Evolutionary conservation across 2,888 invertebrate genomes (phyloP).

Genomic region (Epistrophe grossulariae): DNA sequence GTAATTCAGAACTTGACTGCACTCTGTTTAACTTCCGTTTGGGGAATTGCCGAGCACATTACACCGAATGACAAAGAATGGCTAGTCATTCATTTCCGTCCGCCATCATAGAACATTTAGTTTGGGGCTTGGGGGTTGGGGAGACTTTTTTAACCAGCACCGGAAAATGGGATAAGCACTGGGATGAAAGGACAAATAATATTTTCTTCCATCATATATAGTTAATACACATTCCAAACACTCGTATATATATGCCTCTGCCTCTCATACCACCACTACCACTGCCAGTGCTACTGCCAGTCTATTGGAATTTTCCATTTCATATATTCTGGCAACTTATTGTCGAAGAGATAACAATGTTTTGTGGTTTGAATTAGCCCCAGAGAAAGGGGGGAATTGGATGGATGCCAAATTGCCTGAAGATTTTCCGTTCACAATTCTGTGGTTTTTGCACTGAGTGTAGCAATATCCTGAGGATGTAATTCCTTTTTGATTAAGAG

Average conservation of each 20-base stretch:
- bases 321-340: slow-evolving; percentile 76
- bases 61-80: slow-evolving; percentile 68
- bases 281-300: slow-evolving; percentile 6
- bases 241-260: background rate
- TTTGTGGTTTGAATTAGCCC: slow-evolving; percentile 76
- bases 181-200: slow-evolving; percentile 57
- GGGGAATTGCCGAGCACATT: slow-evolving; percentile 53
- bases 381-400: slow-evolving; percentile 54
- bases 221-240: slow-evolving; percentile 22
- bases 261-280: background rate
- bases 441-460: slow-evolving; percentile 76
- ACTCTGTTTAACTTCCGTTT: slow-evolving; percentile 66
- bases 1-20: slow-evolving; percentile 48
- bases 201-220: slow-evolving; percentile 46
- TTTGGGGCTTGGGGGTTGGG: slow-evolving; percentile 23
- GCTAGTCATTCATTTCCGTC: slow-evolving; percentile 74
- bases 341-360: slow-evolving; percentile 76
- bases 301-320: slow-evolving; percentile 76
- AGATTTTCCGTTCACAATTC: slow-evolving; percentile 76
- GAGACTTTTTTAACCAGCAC: slow-evolving; percentile 55
- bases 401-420: slow-evolving; percentile 76
- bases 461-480: slow-evolving; percentile 76
- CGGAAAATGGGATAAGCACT: slow-evolving; percentile 33
- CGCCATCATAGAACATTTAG: slow-evolving; percentile 53
- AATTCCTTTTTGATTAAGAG: slow-evolving; percentile 76